These are phyloP conservation scores for Anguilla obscura DNA, from an alignment of 2,797 vertebrate genomes.

Conservation along the genomic window DNA sequence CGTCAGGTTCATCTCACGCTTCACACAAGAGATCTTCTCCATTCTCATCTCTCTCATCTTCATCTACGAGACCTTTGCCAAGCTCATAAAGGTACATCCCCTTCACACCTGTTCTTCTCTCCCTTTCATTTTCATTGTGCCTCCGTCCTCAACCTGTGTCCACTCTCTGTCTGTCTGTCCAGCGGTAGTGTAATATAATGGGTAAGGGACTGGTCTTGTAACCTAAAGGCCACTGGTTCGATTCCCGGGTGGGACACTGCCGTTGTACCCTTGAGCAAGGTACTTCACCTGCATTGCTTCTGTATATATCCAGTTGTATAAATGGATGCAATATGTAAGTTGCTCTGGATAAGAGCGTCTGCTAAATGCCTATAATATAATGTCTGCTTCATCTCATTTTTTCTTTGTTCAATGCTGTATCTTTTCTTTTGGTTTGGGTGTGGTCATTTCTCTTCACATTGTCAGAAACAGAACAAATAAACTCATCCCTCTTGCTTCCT, in stretches of 20 bases:
- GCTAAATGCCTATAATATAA: background rate
- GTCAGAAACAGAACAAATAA: background rate
- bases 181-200: background rate
- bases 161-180: background rate
- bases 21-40: constrained; percentile 98
- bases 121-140: background rate
- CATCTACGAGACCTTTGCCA: constrained; percentile 94
- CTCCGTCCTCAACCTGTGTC: background rate
- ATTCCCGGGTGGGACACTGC: too few species aligned
- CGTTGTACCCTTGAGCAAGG: too few species aligned
- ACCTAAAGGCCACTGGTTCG: too few species aligned
- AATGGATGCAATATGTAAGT: too few species aligned
- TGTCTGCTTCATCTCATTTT: background rate
- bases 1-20: constrained; percentile 94
- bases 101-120: background rate
- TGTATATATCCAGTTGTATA: too few species aligned
- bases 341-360: too few species aligned
- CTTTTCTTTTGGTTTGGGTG: background rate
- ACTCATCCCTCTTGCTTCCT: background rate
- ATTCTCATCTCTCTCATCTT: constrained; percentile 99
- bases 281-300: too few species aligned
- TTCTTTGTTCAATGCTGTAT: background rate
- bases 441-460: background rate
- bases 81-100: constrained; percentile 79
- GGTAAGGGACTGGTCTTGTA: too few species aligned